Conservation (phyloP, 92 coral and sea anemone species). For the Palythoa grandiflora region DNA sequence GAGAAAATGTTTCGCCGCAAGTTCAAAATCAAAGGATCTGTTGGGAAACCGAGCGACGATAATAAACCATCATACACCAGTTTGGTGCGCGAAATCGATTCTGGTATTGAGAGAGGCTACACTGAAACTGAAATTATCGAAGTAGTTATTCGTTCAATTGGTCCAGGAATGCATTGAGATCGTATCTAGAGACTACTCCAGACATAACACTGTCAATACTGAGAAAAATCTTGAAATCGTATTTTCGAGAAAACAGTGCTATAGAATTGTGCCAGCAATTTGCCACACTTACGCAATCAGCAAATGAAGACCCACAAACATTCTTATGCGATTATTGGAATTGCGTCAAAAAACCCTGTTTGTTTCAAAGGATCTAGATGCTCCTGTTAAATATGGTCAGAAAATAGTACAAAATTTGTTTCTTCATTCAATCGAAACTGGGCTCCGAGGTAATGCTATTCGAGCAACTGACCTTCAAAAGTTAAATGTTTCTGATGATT, state of each 20-base stretch:
- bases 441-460: not conserved
- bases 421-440: no score
- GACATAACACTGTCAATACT: conserved; percentile 52
- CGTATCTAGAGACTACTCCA: conserved; percentile 54
- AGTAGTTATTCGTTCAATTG: conserved; percentile 42
- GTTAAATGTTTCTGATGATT: no score
- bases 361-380: conserved; percentile 4
- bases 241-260: conserved; percentile 55
- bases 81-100: no score
- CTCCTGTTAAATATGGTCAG: not conserved
- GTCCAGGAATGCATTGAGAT: conserved; percentile 53
- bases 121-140: conserved; percentile 43
- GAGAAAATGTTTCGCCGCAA: no score
- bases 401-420: not conserved
- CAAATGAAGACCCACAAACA: no score
- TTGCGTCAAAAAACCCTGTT: no score
- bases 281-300: no score
- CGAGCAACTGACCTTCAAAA: no score
- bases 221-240: conserved; percentile 55
- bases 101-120: conserved; percentile 49
- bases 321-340: conserved; percentile 47
- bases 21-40: no score
- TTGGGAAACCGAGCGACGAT: no score
- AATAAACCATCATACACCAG: no score
- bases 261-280: conserved; percentile 68